Evolutionary conservation across 2,888 invertebrate species (phyloP).

Genomic region (Tenthredo notha): DNA sequence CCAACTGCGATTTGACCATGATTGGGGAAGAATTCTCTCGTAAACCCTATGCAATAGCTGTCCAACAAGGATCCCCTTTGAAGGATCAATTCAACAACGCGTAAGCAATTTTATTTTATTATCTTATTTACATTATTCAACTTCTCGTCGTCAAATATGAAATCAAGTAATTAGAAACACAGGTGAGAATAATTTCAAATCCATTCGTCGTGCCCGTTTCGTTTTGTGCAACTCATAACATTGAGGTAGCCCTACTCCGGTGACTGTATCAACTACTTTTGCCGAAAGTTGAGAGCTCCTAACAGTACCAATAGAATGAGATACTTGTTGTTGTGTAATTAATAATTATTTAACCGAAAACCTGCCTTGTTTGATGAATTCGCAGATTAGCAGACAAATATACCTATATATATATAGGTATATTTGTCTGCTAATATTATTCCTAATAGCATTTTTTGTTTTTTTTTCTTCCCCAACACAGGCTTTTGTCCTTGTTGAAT

Average conservation of each 20-base stretch:
- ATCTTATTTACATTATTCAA: not conserved
- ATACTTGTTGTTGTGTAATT: not conserved
- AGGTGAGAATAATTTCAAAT: not conserved
- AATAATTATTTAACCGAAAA: not conserved
- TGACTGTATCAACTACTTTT: not conserved
- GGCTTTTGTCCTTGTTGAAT: constrained; percentile 95
- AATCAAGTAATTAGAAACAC: not conserved
- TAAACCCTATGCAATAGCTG: constrained; percentile 98
- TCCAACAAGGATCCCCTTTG: constrained; percentile 96
- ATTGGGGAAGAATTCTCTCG: constrained; percentile 98
- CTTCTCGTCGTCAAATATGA: not conserved
- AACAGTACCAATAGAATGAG: not conserved
- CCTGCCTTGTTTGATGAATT: not conserved
- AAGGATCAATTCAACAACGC: constrained; percentile 97
- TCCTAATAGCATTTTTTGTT: constrained; percentile 1
- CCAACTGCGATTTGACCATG: constrained; percentile 93
- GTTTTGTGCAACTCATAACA: not conserved
- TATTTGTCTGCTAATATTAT: not conserved
- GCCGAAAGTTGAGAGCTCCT: not conserved
- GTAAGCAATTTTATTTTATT: constrained; percentile 81
- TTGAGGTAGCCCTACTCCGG: no score
- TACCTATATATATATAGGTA: not conserved
- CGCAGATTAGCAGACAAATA: no score
- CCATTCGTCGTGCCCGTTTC: not conserved
- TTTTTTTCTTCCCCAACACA: no score